These are phyloP conservation scores for Petrolisthes manimaculis DNA, from an alignment of 2,888 invertebrate species.

Conservation along the genomic window DNA sequence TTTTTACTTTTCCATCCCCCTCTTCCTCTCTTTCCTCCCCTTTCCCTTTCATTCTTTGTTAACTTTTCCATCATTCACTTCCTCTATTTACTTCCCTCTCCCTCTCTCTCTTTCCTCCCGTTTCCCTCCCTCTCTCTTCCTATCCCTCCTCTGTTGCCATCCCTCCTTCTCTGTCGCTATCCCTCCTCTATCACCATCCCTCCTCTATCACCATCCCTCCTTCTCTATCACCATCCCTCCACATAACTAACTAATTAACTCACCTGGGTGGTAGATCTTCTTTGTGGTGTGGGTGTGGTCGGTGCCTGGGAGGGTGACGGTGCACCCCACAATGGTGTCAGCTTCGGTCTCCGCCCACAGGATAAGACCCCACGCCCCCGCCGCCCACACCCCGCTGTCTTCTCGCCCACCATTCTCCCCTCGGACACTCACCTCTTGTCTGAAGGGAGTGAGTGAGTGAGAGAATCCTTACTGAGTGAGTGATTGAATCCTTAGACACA, in stretches of 20 bases:
- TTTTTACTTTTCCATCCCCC: neutral
- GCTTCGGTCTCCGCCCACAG: conserved; percentile 33
- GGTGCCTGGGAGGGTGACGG: conserved; percentile 40
- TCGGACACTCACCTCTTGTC: conserved; percentile 32
- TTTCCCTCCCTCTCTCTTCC: neutral
- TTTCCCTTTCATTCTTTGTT: neutral
- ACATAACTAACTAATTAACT: neutral
- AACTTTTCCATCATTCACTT: neutral
- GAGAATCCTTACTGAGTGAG: too few species aligned
- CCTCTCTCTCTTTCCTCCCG: neutral
- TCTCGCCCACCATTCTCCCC: neutral
- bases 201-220: neutral
- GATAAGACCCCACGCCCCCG: conserved; percentile 50
- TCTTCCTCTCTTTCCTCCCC: neutral
- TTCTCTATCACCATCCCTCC: neutral
- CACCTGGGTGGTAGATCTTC: conserved; percentile 42
- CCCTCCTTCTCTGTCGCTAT: neutral
- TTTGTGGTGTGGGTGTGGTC: conserved; percentile 19
- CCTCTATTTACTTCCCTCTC: neutral
- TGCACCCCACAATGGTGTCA: conserved; percentile 31
- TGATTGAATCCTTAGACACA: too few species aligned
- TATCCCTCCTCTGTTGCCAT: neutral
- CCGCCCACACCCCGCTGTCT: conserved; percentile 37
- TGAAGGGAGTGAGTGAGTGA: neutral
- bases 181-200: neutral